These are phyloP conservation scores for Tachysurus fulvidraco DNA, from an alignment of 2,113 vertebrate species.

Conservation along the genomic window DNA sequence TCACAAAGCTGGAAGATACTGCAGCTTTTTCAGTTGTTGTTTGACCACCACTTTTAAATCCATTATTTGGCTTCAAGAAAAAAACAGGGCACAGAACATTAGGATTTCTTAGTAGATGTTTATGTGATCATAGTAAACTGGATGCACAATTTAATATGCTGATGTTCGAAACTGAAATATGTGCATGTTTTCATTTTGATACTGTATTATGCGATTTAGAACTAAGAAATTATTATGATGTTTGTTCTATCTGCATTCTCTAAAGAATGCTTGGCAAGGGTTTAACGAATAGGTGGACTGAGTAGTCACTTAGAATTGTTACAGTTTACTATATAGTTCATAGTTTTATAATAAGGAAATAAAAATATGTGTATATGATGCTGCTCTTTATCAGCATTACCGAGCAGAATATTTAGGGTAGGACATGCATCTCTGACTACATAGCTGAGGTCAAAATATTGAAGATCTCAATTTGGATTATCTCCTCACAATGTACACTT, in stretches of 20 bases:
- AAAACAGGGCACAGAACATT: background rate
- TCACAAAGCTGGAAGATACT: background rate
- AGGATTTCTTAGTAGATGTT: background rate
- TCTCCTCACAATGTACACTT: background rate
- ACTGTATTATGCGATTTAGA: background rate
- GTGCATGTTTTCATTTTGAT: background rate
- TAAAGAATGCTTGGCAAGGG: background rate
- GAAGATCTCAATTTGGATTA: background rate
- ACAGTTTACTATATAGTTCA: no score
- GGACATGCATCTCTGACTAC: background rate
- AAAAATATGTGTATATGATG: no score
- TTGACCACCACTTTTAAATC: background rate
- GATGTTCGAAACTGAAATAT: background rate
- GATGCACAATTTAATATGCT: background rate
- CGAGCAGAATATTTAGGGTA: background rate
- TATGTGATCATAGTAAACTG: background rate
- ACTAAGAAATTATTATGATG: background rate
- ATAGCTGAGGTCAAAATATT: constrained; percentile 17
- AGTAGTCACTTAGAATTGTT: no score
- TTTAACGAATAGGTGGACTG: background rate
- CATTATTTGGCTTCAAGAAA: background rate
- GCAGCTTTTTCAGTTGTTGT: background rate
- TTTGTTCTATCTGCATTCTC: background rate
- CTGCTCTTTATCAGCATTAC: no score
- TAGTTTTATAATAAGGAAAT: no score